A percentile compares a stretch with the other conserved stretches of the same genome.
phyloP scores from a whole-genome alignment of 2,888 invertebrate genomes.

The Lutraria lutraria region DNA sequence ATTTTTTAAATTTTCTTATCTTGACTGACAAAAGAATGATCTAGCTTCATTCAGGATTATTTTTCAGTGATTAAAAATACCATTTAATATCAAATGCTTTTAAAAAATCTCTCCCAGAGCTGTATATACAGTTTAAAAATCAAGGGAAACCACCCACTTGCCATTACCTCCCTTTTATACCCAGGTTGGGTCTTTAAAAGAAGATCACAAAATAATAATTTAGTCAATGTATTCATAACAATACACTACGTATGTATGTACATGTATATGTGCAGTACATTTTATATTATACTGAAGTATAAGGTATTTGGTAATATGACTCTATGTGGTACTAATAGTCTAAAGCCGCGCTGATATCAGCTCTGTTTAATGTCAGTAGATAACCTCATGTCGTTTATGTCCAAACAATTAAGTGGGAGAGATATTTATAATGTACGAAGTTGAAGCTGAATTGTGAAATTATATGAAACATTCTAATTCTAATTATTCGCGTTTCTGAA shows the following conservation, averaged over 20 bases:
- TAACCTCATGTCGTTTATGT: conserved; percentile 47
- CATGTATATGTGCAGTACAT: no score
- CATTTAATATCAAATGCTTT: no score
- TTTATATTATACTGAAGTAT: not conserved
- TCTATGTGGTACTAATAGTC: conserved; percentile 36
- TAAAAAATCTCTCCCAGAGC: no score
- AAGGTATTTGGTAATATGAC: conserved; percentile 21
- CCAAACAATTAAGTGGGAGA: conserved; percentile 54
- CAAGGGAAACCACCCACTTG: no score
- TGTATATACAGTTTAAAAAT: no score
- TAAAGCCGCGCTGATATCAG: conserved; percentile 25
- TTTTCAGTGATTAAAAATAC: no score
- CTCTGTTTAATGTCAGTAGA: conserved; percentile 50
- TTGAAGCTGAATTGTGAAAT: not conserved
- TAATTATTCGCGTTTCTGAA: no score
- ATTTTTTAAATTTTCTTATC: no score
- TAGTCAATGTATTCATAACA: not conserved
- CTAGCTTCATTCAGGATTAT: no score
- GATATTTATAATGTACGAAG: conserved; percentile 38
- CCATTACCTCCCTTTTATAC: no score
- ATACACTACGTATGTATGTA: no score
- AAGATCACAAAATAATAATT: not conserved
- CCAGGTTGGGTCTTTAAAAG: not conserved
- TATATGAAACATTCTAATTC: not conserved
- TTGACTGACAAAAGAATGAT: no score